Conservation (phyloP, 2,113 vertebrate genomes). For the Poicephalus meyeri region DNA sequence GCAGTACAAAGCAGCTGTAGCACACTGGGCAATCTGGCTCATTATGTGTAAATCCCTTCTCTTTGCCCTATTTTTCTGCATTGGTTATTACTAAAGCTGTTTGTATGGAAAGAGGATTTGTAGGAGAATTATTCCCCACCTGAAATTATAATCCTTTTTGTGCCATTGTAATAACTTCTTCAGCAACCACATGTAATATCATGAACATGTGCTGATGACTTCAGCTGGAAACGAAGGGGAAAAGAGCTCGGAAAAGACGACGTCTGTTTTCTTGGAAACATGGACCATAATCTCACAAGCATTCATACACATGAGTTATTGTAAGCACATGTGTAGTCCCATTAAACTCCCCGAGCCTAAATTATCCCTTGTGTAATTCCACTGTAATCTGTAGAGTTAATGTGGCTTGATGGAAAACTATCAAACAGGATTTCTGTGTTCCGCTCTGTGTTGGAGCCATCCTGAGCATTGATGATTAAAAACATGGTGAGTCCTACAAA, state of each 20-base stretch:
- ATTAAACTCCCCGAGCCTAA: conserved; percentile 5
- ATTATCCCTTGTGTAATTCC: conserved; percentile 17
- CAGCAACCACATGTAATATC: conserved; percentile 38
- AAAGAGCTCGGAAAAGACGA: not conserved
- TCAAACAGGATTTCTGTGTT: not conserved
- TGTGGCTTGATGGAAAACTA: not conserved
- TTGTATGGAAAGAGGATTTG: conserved; percentile 60
- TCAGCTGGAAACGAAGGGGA: not conserved
- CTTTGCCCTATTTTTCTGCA: conserved; percentile 50
- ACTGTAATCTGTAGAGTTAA: conserved; percentile 9
- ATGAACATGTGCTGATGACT: not conserved
- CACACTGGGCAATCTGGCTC: conserved; percentile 25
- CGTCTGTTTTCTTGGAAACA: conserved; percentile 26
- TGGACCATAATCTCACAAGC: not conserved
- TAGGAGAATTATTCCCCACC: conserved; percentile 41
- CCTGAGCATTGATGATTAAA: fast-evolving
- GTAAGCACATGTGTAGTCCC: conserved; percentile 26
- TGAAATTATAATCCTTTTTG: conserved; percentile 57
- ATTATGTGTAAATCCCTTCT: conserved; percentile 43
- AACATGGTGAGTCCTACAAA: fast-evolving
- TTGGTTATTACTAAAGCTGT: conserved; percentile 19
- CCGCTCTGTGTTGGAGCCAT: not conserved
- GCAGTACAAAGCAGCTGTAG: not conserved
- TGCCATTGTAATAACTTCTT: conserved; percentile 54
- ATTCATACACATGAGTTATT: conserved; percentile 16